These are phyloP conservation scores for Muscicapa comitata DNA, from an alignment of 2,797 vertebrate genomes.

Conservation along the genomic window DNA sequence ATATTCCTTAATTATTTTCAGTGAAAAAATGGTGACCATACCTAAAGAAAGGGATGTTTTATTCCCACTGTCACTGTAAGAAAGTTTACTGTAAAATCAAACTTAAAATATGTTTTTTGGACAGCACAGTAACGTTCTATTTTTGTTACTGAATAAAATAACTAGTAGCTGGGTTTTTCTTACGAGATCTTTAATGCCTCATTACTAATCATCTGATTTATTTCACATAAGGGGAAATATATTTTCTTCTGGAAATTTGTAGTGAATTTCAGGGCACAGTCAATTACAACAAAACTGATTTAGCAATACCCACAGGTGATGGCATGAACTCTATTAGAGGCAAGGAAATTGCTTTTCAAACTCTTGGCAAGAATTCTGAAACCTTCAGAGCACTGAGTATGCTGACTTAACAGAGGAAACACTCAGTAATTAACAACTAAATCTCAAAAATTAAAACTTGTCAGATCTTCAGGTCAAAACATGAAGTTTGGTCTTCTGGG, in stretches of 20 bases:
- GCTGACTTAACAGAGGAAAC: neutral
- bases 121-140: neutral
- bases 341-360: neutral
- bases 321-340: neutral
- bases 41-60: neutral
- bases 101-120: neutral
- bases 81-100: neutral
- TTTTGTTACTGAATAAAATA: neutral
- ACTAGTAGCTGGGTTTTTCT: neutral
- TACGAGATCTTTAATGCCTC: neutral
- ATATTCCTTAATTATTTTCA: slow-evolving; percentile 8
- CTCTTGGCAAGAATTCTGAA: neutral
- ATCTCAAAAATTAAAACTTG: neutral
- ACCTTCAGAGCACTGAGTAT: neutral
- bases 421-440: neutral
- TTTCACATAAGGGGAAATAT: neutral
- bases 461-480: neutral
- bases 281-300: slow-evolving; percentile 1
- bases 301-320: slow-evolving; percentile 16
- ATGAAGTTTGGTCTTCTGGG: neutral
- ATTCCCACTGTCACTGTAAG: neutral
- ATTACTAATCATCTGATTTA: slow-evolving; percentile 5
- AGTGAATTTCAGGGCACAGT: neutral
- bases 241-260: neutral
- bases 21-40: neutral